phyloP scores from a whole-genome alignment of 1,140 invertebrate genomes.

The Lithobius niger region DNA sequence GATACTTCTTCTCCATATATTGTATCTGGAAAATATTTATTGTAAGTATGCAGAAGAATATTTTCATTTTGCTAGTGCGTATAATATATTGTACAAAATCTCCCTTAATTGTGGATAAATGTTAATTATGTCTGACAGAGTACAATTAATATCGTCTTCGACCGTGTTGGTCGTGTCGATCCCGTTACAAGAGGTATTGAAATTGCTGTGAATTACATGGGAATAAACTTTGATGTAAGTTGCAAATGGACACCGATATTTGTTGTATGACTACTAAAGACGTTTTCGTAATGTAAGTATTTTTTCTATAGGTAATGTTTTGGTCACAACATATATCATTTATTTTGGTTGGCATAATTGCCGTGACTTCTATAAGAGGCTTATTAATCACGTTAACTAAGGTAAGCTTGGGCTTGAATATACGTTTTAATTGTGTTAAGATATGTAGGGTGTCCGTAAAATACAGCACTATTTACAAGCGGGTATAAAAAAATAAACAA shows the following conservation, averaged over 20 bases:
- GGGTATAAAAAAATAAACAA: no score
- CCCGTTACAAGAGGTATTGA: conserved; percentile 93
- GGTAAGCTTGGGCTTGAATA: conserved; percentile 38
- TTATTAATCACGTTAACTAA: conserved; percentile 94
- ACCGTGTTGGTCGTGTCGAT: conserved; percentile 96
- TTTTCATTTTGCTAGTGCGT: no score
- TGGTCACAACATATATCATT: conserved; percentile 99
- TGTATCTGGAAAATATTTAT: conserved; percentile 99
- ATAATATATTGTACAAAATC: no score
- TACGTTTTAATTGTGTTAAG: no score
- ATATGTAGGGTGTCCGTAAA: no score
- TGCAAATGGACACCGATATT: not conserved
- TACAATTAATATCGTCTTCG: conserved; percentile 96
- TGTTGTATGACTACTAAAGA: not conserved
- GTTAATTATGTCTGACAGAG: conserved; percentile 66
- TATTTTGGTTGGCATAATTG: conserved; percentile 91
- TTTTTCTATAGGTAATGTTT: conserved; percentile 47
- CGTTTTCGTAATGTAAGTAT: conserved; percentile 1
- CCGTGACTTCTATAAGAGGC: conserved; percentile 93
- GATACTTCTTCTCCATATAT: conserved; percentile 97
- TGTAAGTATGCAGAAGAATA: no score
- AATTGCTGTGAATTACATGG: conserved; percentile 94
- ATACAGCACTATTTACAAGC: no score
- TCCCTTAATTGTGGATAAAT: no score
- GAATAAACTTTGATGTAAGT: conserved; percentile 85